These are phyloP conservation scores for Calliphora vicina DNA, from an alignment of 1,140 invertebrate species.

Conservation along the genomic window DNA sequence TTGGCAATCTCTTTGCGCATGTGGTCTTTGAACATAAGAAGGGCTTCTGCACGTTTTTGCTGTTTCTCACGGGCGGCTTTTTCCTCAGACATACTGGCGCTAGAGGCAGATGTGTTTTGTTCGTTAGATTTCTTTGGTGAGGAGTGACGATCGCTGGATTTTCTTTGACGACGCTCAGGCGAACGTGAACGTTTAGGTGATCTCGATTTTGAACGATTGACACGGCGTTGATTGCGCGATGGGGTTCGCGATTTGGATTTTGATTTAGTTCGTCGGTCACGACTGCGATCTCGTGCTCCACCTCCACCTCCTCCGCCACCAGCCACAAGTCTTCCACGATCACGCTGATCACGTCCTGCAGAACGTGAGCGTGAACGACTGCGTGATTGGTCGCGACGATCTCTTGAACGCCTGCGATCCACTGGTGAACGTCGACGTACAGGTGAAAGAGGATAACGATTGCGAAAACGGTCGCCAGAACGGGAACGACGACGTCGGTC, in stretches of 20 bases:
- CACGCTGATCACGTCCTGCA: neutral
- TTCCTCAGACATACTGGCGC: conserved; percentile 48
- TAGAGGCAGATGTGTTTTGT: conserved; percentile 6
- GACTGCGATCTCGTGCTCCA: conserved; percentile 45
- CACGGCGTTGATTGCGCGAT: conserved; percentile 25
- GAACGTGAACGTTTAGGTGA: conserved; percentile 37
- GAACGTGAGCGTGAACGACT: conserved; percentile 39
- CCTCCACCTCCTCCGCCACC: neutral
- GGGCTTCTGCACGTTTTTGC: conserved; percentile 64
- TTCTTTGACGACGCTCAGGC: conserved; percentile 30
- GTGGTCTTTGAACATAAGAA: conserved; percentile 66
- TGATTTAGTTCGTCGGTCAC: conserved; percentile 41
- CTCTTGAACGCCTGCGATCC: conserved; percentile 46
- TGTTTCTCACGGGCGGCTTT: conserved; percentile 60
- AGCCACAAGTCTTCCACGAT: neutral
- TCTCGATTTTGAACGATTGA: conserved; percentile 3
- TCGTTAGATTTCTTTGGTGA: conserved; percentile 25
- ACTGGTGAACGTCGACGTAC: conserved; percentile 46
- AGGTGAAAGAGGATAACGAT: conserved; percentile 55
- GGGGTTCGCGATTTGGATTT: conserved; percentile 37
- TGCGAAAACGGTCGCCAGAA: conserved; percentile 51
- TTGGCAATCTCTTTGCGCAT: conserved; percentile 67
- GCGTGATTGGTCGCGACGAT: conserved; percentile 41
- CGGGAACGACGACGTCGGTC: conserved; percentile 50
- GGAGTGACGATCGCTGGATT: conserved; percentile 31